Evolutionary conservation across 2,888 invertebrate species (phyloP), one percentile per base, ranked within the genome.

Genomic region (Schizotus pectinicornis): DNA sequence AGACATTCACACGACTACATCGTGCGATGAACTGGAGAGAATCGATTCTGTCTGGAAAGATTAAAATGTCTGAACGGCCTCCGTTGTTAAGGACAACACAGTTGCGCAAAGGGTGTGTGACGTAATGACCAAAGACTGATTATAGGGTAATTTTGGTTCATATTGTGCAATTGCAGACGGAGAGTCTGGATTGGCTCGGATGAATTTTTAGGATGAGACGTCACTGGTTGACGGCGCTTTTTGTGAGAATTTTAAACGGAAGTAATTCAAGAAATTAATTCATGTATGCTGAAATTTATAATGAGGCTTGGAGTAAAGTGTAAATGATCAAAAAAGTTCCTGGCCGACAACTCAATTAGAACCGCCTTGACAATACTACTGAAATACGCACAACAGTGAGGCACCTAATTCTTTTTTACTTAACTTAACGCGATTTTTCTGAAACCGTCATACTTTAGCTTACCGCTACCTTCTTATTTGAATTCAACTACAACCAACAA

Each of bases 1-100:
- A 54, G 51, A 61, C 65, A 58, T 61, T 64, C 59, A 61, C 63
- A 51, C 66, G 73, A 72, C 78, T 78, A 78, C 78, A 78, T 78
- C 75, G 67, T 77, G 74, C 70, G 71, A 64, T 62, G 69, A 69
- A 77, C 77, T 77, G 68, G 60, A 62, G 41, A 12, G 11, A 57
- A 60, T 61, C 59, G 62, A 62, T 62, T 61, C 47, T 36, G 51
- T 61, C 57, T 61, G 36, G 47, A 45, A 13, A 34, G 12, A 36
- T 46, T 42, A 22, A 35, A 35, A 8, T 8, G 7, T 8, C 39
- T n/a, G 50, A 50, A 42, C 41, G 49, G 49, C 47, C 42, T 33
- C 34, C 30, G 39, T 54, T 51, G 43, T 43, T 42, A 38, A n/a
- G 35, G 48, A 47, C 36, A 42, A 50, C 39, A 56, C 43, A 47